These are phyloP conservation scores for Nothoprocta pentlandii DNA, from an alignment of 2,113 vertebrate species.

Conservation along the genomic window DNA sequence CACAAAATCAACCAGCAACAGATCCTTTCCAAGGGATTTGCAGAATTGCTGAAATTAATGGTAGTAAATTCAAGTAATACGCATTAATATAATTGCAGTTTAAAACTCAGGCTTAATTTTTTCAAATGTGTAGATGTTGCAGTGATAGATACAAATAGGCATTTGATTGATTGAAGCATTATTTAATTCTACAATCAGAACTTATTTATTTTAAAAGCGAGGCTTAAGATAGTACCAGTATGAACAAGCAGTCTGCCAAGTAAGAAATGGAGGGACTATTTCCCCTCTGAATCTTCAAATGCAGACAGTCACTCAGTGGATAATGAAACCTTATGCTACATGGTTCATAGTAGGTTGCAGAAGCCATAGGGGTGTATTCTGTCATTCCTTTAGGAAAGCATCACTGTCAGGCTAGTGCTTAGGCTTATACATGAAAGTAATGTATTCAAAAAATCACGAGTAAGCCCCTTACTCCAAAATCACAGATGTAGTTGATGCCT, in stretches of 20 bases:
- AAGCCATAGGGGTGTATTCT: neutral
- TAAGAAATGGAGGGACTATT: neutral
- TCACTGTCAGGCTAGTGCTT: neutral
- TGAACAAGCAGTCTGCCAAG: neutral
- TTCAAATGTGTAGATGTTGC: conserved; percentile 17
- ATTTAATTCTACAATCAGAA: conserved; percentile 6
- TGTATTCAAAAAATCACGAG: neutral
- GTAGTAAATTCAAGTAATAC: conserved; percentile 40
- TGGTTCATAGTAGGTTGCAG: neutral
- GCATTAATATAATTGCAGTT: conserved; percentile 9
- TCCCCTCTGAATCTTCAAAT: neutral
- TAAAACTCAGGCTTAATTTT: conserved; percentile 22
- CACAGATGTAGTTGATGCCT: neutral
- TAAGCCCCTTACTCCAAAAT: neutral
- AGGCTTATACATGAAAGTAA: neutral
- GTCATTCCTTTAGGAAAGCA: neutral
- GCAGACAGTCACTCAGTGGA: neutral
- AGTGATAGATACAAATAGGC: neutral
- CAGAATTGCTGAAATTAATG: conserved; percentile 24
- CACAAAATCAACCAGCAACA: conserved; percentile 53
- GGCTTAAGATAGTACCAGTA: neutral
- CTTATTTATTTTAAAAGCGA: conserved; percentile 25
- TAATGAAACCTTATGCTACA: neutral
- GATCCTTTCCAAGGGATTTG: conserved; percentile 50
- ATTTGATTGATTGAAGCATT: neutral